Base-by-base conservation (phyloP, 2,797 vertebrate species). In the Protonibea diacanthus region DNA sequence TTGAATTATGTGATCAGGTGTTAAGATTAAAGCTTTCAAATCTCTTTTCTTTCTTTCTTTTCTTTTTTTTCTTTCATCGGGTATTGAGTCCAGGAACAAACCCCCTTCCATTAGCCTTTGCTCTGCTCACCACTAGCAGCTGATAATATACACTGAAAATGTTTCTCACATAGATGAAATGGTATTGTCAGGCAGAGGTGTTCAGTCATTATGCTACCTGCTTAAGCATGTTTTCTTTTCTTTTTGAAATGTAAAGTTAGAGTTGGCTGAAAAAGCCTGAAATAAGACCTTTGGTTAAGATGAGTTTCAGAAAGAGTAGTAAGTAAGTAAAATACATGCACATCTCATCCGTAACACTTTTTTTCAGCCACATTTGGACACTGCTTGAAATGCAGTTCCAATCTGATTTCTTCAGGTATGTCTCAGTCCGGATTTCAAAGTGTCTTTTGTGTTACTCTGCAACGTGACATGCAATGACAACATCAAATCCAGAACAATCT, bases 1-100 rank as follows among this genome's bases (percentile, higher is more conserved):
- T 17, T 80, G 56, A 71, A 79, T 69, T 59, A 44, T 1, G 11
- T 71, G 70, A 58, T 66, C 44, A 68, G 45, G 47, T 56, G 56
- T 68, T 71, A 2, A 65, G 48, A 76, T 66, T 66, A 73, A 48
- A n/a, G 25, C 61, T 48, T 72, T 74, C 33, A 60, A 71, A 71
- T 29, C n/a, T 4, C 2, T 12, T n/a, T n/a, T n/a, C n/a, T 59
- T 64, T 27, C 25, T 27, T 27, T 3, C 3, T 27, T 27, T 27
- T 71, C 15, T 56, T 29, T 62, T 62, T 17, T 74, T 71, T 15
- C 60, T 71, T 71, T 15, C 60, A 51, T 29, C 18, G 25, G 29
- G 67, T 59, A 74, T 25, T 51, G 57, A 72, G 49, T 65, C 40
- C 61, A 56, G 49, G 58, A 71, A 69, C 40, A 71, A 70, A 77